These are phyloP conservation scores for Microcaecilia unicolor DNA, from an alignment of 2,797 vertebrate genomes.

Conservation along the genomic window DNA sequence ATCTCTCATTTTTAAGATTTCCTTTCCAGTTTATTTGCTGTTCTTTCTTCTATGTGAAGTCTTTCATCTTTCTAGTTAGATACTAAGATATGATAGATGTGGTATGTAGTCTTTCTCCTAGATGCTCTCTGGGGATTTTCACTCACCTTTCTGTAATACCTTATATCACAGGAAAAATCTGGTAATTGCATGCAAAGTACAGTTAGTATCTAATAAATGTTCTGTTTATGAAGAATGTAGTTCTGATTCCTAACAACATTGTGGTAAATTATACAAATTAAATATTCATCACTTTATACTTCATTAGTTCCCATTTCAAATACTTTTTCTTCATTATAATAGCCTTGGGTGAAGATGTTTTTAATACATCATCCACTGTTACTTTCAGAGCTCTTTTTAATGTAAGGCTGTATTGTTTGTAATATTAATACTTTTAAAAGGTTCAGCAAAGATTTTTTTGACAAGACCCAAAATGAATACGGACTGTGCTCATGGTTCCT, in stretches of 20 bases:
- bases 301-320: constrained; percentile 62
- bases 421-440: no score
- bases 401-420: constrained; percentile 23
- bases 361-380: constrained; percentile 33
- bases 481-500: no score
- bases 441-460: no score
- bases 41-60: no score
- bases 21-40: no score
- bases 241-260: constrained; percentile 53
- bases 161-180: constrained; percentile 4
- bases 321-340: constrained; percentile 58
- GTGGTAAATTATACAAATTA: constrained; percentile 68
- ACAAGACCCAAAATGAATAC: no score
- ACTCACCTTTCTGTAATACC: constrained; percentile 24
- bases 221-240: constrained; percentile 52
- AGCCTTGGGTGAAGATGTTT: constrained; percentile 46
- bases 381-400: constrained; percentile 39
- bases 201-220: constrained; percentile 51
- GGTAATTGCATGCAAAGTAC: constrained; percentile 35
- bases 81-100: constrained; percentile 37
- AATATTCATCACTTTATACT: constrained; percentile 69
- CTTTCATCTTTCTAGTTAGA: no score
- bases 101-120: constrained; percentile 28
- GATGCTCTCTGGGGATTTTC: constrained; percentile 34
- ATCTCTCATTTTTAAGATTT: no score